These are phyloP conservation scores for Drosophila melanica DNA, from an alignment of 1,140 invertebrate species.

Conservation along the genomic window DNA sequence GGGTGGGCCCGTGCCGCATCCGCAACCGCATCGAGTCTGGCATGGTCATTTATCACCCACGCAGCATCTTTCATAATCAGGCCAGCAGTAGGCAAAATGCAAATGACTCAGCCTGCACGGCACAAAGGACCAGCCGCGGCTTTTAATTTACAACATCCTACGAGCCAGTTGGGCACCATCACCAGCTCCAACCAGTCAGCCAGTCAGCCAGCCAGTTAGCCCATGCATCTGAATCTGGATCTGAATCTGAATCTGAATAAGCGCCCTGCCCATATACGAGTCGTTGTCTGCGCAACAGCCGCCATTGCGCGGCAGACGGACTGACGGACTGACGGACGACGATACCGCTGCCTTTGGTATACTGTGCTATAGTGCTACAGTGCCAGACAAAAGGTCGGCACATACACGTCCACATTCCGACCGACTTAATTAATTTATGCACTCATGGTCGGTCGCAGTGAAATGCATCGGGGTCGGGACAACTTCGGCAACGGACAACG, in stretches of 20 bases:
- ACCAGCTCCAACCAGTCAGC: too few species aligned
- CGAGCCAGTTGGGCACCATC: conserved; percentile 53
- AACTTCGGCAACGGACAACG: too few species aligned
- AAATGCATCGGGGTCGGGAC: conserved; percentile 49
- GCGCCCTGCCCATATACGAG: conserved; percentile 27
- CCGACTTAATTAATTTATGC: conserved; percentile 84
- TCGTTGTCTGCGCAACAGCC: conserved; percentile 28
- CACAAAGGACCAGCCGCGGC: conserved; percentile 76
- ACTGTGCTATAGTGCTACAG: conserved; percentile 37
- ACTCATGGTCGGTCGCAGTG: conserved; percentile 70
- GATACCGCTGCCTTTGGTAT: conserved; percentile 19
- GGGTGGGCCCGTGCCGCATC: conserved; percentile 7
- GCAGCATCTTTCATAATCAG: conserved; percentile 84
- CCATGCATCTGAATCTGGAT: conserved; percentile 36
- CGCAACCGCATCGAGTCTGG: conserved; percentile 41
- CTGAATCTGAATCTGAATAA: conserved; percentile 31
- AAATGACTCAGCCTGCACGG: conserved; percentile 75
- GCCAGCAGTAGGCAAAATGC: conserved; percentile 74
- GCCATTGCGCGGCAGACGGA: conserved; percentile 48
- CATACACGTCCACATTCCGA: conserved; percentile 81
- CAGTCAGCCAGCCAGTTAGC: conserved; percentile 5
- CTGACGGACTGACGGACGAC: conserved; percentile 1
- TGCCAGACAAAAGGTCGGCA: conserved; percentile 84
- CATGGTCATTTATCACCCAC: conserved; percentile 83
- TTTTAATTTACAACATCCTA: conserved; percentile 80